phyloP scores from a whole-genome alignment of 2,888 invertebrate species.

The Aelia acuminata region DNA sequence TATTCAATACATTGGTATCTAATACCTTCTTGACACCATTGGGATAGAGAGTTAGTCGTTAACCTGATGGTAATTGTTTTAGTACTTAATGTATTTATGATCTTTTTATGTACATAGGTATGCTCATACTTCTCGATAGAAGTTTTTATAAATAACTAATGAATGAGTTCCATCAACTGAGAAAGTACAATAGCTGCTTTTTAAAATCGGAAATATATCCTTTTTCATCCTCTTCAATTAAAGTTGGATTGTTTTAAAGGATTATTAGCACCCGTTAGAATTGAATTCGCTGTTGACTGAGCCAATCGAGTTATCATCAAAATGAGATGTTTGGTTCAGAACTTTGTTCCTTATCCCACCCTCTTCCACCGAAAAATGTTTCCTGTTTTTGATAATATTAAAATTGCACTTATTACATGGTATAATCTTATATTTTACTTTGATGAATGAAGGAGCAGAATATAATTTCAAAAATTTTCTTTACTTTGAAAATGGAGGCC shows the following conservation, averaged over 20 bases:
- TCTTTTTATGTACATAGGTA: constrained; percentile 7
- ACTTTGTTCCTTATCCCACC: neutral
- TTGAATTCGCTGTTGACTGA: neutral
- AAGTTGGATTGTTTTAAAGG: neutral
- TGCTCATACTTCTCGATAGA: neutral
- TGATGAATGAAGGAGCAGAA: neutral
- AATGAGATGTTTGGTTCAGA: neutral
- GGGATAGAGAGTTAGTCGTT: neutral
- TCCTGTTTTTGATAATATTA: neutral
- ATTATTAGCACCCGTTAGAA: too few relatives aligned
- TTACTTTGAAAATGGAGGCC: neutral
- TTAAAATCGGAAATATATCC: neutral
- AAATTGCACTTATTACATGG: neutral
- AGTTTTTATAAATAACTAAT: neutral
- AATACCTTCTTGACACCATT: constrained; percentile 10
- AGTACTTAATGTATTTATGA: constrained; percentile 29
- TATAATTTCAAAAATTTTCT: neutral
- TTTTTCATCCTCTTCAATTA: neutral
- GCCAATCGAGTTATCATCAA: neutral
- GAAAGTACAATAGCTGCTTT: neutral
- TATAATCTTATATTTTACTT: neutral
- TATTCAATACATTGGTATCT: neutral
- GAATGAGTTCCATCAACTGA: neutral
- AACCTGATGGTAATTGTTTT: neutral
- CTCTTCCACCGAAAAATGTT: too few relatives aligned